Conservation (phyloP, 2,888 invertebrate genomes). For the Pollenia amentaria region DNA sequence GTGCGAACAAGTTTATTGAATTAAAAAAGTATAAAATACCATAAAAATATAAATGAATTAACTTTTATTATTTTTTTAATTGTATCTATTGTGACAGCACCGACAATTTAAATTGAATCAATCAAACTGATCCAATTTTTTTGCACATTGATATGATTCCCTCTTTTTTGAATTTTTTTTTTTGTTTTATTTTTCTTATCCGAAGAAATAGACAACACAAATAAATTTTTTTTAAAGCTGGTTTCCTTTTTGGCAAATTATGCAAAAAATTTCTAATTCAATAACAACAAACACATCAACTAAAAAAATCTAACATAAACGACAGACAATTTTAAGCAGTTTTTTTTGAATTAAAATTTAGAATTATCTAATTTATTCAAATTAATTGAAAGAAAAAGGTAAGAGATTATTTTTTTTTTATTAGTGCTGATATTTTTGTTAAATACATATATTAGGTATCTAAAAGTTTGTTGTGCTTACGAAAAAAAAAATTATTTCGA, state of each 20-base stretch:
- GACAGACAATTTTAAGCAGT: neutral
- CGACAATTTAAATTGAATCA: conserved; percentile 45
- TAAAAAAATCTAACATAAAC: neutral
- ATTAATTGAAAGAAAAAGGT: conserved; percentile 30
- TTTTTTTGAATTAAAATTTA: conserved; percentile 37
- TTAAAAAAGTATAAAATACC: neutral
- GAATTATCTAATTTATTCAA: neutral
- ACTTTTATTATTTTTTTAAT: neutral
- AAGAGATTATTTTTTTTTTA: conserved; percentile 18
- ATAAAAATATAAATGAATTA: conserved; percentile 15
- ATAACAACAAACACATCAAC: neutral
- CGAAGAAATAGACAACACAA: neutral
- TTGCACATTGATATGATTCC: conserved; percentile 14
- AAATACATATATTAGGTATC: too few species aligned
- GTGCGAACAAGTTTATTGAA: conserved; percentile 40
- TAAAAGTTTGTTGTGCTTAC: too few species aligned
- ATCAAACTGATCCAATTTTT: conserved; percentile 14
- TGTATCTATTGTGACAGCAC: conserved; percentile 42
- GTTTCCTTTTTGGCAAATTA: conserved; percentile 48
- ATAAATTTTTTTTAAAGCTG: conserved; percentile 28
- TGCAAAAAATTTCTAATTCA: conserved; percentile 36
- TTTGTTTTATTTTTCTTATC: conserved; percentile 1
- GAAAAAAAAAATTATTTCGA: too few species aligned
- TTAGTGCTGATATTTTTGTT: too few species aligned
- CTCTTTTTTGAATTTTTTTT: conserved; percentile 16